Evolutionary conservation across 1,140 invertebrate species (phyloP), one percentile per base, ranked within the genome.

Genomic region (Mya arenaria): DNA sequence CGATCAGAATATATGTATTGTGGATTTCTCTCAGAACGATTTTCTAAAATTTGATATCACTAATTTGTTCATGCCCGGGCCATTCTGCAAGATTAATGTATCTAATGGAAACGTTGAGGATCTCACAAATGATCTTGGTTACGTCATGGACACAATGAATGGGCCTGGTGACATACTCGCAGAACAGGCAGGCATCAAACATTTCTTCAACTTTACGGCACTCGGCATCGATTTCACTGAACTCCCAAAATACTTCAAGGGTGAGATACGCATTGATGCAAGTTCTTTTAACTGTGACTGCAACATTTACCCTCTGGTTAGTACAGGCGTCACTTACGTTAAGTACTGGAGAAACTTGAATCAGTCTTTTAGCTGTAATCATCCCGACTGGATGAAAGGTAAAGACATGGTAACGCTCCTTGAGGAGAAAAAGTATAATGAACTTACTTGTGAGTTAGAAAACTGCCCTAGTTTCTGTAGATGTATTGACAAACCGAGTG

Each of bases 141-240:
- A 17, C 32, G 34, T 37, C n/a, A n/a, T 52, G 19, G 28, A 62
- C 19, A 19, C 19, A 1, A 28, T 37, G 8, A 39, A 75, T 63
- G 72, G 72, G 8, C 72, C 72, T 13, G 72, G 72, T 2, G 55
- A 75, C 44, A 4, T 63, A 37, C 4, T 63, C 28, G 3, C 63
- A 4, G 37, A 63, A 30, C 34, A 75, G 13, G 44, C 56, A 39
- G 25, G 60, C 23, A 28, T 63, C 19, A 32, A 56, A 41, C 60
- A 37, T 63, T 75, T 75, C 63, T 1, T 75, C n/a, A 75, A 75
- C 52, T 75, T 75, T 41, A 25, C 72, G 15, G 28, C 55, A 0
- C 0, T 75, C 23, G 72, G 72, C 0, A 8, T 75, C 10, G 58
- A 75, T 13, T 41, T 37, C 28, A 58, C 17, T 15, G 72, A 75